Base-by-base conservation (phyloP, 2,797 vertebrate species). In the Girardinus metallicus region DNA sequence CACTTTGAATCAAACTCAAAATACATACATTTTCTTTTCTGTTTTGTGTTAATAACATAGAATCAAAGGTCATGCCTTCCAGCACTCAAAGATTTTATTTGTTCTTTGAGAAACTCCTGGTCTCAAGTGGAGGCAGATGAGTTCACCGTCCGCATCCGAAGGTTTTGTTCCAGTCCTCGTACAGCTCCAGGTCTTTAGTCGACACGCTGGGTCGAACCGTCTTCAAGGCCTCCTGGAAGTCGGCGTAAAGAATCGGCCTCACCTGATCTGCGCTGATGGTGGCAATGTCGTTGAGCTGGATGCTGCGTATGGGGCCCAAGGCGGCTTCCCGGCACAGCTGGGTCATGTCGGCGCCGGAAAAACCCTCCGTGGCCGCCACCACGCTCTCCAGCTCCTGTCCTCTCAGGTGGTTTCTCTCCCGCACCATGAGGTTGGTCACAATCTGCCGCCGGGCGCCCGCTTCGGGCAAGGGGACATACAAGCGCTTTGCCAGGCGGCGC, bases 271-370 rank as follows among this genome's bases (percentile, higher is more conserved):
- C 94, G 0, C 93, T 93, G 83, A 99, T 97, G 1, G 97, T 98
- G 55, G 97, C 85, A 0, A 99, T 99, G 91, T 99, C 98, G 13
- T 80, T 77, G 23, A 96, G 87, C 84, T 96, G 94, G 81, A 99
- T 96, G 74, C 97, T 97, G 79, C 98, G 98, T 76, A 99, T 99
- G 1, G 99, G 99, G 75, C 98, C 98, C 26, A 99, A 95, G 0
- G 98, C 98, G 0, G 98, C 99, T 89, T 99, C 99, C 15, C 97
- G 93, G 83, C 98, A 99, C 49, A 99, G 96, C 90, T 99, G 98
- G 0, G 98, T 98, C 98, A 99, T 97, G 76, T 99, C 99, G 0
- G 99, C 98, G 2, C 98, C 98, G 0, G 99, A 99, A 93, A 98
- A 99, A 0, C 98, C 98, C 1, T 95, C 91, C 0, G 97, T 95